Base-by-base conservation (phyloP, 2,888 invertebrate genomes). In the Sussaba pulchella region DNA sequence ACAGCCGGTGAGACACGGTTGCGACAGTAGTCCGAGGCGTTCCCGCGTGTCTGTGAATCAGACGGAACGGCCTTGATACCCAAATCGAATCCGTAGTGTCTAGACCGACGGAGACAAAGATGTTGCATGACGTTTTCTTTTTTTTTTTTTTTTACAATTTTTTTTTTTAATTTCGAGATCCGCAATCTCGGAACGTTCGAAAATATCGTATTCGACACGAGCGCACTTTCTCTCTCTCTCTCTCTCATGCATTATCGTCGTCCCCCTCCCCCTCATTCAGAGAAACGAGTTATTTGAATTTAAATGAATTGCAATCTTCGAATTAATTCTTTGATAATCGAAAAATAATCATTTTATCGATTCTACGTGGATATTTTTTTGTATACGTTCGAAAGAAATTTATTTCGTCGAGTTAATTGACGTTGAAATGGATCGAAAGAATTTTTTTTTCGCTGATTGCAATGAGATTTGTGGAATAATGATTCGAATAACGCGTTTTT, bases 51-150 rank as follows among this genome's bases (percentile, higher is more conserved):
- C 39, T 47, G 70, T 57, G 72, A 75, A 74, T 47, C 47, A 79
- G 69, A 70, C 75, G 66, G 41, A 77, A 77, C 76, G 77, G 75
- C 82, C 82, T 84, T 81, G 82, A 79, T 82, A 84, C 67, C 80
- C 76, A 74, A 81, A 83, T 83, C 81, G 75, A 81, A 78, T 69
- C 41, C 66, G 81, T 71, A 66, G 79, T 78, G 73, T 74, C 57
- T 66, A 73, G 78, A 74, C 78, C 78, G 80, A 78, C 79, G 74
- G 74, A 59, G 67, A 64, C 66, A 52, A 21, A 57, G 70, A 79
- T 67, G 66, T 17, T 19, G 19, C 17, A 21, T 6, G 8, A 45
- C 19, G 26, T 45, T 59, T 17, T 59, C 26, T 24, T 52, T 52
- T 52, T 21, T 2, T 50, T 59, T 3, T 57, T 31, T 31, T 5